Base-by-base conservation (phyloP, 2,113 vertebrate genomes). In the Pardalotus punctatus region DNA sequence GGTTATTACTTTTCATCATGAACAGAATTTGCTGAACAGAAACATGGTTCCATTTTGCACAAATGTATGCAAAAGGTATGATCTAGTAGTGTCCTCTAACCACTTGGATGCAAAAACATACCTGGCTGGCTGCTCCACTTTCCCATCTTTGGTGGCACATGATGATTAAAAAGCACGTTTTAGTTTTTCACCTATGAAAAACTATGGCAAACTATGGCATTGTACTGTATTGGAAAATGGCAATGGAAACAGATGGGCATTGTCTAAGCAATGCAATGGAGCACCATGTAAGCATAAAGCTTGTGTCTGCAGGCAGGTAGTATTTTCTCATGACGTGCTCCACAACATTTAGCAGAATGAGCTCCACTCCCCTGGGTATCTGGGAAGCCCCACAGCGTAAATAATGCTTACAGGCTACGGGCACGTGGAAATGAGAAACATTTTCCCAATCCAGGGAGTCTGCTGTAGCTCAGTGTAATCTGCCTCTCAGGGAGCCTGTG, bases 351-450 rank as follows among this genome's bases (percentile, higher is more conserved):
- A 71, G 65, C 35, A 82, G 86, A 81, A 86, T 22, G 56, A 93
- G 28, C 50, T 90, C n/a, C 47, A 51, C 61, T 88, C 43, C 79
- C 83, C 19, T 13, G 4, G 48, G 43, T 81, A 81, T 43, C 80
- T 91, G 77, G 43, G 72, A 96, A 94, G 42, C 78, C 60, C 80
- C 65, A 57, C 29, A 21, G 76, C 51, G 80, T 81, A 97, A 95
- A 89, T 91, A 95, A 86, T 22, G 43, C 43, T 90, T 83, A 86
- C 58, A 78, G 27, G 36, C 76, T 74, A 76, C 3, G 69, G 53
- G 69, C 73, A 90, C 1, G 6, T 0, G 5, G 77, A 93, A 94
- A 92, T 71, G 58, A 90, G 86, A 88, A 92, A 93, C 42, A 60
- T 71, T 93, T 92, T 92, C 82, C 67, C 56, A 24, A 50, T 74